Conservation (phyloP, 1,140 invertebrate species). For the Meteorus sp. region DNA sequence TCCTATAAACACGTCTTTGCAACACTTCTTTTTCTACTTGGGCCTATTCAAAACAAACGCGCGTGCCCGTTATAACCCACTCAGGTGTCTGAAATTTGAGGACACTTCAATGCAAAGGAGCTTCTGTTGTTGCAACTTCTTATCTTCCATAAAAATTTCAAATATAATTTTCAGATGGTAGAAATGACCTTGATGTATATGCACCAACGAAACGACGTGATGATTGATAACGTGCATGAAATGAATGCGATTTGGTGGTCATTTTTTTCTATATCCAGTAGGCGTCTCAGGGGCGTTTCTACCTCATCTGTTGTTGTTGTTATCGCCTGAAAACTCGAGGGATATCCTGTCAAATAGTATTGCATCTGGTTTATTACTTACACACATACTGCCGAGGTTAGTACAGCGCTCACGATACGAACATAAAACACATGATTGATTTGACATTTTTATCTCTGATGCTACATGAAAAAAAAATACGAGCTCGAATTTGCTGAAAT, state of each 20-base stretch:
- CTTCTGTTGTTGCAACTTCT: background rate
- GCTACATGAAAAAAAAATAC: too few species aligned
- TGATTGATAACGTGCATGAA: too few species aligned
- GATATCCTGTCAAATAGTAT: background rate
- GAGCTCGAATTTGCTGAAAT: too few species aligned
- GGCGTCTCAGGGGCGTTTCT: background rate
- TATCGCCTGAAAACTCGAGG: background rate
- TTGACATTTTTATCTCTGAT: too few species aligned
- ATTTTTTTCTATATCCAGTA: background rate
- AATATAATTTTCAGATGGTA: background rate
- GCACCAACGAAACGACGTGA: too few species aligned
- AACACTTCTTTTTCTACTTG: background rate
- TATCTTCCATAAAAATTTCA: background rate
- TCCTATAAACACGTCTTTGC: background rate
- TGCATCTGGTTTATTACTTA: background rate
- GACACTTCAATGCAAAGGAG: background rate
- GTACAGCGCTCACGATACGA: too few species aligned
- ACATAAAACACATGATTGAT: too few species aligned
- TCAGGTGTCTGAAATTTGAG: background rate
- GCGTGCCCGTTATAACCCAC: background rate
- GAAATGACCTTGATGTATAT: too few species aligned
- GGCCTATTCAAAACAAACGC: background rate
- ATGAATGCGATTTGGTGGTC: too few species aligned
- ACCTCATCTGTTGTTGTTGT: background rate
- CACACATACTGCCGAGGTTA: too few species aligned